Evolutionary conservation across 2,113 vertebrate genomes (phyloP), one percentile per base, ranked within the genome.

Genomic region (Perca flavescens): DNA sequence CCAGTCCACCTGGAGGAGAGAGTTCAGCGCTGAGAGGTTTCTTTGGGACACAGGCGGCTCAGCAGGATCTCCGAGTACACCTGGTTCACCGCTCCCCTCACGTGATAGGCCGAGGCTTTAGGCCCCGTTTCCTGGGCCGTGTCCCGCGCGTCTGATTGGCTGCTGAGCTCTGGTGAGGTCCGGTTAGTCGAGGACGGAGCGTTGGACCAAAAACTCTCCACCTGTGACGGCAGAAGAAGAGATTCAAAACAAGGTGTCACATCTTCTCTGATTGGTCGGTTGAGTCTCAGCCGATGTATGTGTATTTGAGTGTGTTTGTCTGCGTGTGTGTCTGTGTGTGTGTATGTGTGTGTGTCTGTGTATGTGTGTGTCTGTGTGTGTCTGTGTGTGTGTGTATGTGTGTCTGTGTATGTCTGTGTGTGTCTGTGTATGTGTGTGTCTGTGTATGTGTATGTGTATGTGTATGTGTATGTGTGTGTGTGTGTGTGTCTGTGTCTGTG

Each of bases 31-130:
- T 36, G 34, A 8, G 34, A 1, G 34, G 6, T 77, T 80, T n/a
- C 81, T 83, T 60, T 89, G 10, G 86, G 86, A 92, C 97, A 99
- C 79, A 99, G 93, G 89, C 97, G 96, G 94, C 97, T 98, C 88
- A 99, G 96, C 86, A 99, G 96, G 92, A 99, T 98, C 95, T 99
- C 97, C 57, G 97, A 97, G 94, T 96, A 99, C 85, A 98, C 96
- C 90, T 96, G 96, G 94, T 99, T 99, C 79, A 99, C 95, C 62
- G 97, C 94, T 78, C 98, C 98, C 88, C 83, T 96, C 86, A 99
- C 96, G 5, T 97, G 97, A 94, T 97, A 99, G 0, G 95, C 95
- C 1, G 93, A 95, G 43, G 95, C 94, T 28, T 92, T 95, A 77
- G 93, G 89, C 73, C 93, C 91, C 80, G 73, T 80, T 83, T 81